Conservation (phyloP, 2,888 invertebrate genomes). For the Euzophera pinguis region DNA sequence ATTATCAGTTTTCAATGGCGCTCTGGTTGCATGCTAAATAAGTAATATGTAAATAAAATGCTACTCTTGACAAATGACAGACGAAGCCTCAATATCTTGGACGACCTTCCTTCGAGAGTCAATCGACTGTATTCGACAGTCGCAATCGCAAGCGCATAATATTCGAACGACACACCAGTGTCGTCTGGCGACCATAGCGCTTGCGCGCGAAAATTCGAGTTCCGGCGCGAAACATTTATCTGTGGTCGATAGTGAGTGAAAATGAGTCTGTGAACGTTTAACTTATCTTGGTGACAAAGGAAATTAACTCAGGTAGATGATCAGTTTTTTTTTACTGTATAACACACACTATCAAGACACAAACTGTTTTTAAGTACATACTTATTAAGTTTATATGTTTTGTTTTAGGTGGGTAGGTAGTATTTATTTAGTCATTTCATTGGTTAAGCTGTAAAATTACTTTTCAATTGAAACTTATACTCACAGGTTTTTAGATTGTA, state of each 20-base stretch:
- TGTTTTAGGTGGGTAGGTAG: too few species aligned
- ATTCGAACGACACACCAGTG: neutral
- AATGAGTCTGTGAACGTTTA: neutral
- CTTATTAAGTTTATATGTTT: too few species aligned
- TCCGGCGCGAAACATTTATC: slow-evolving; percentile 1
- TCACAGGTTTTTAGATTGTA: too few species aligned
- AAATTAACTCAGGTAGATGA: neutral
- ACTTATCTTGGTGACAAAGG: neutral
- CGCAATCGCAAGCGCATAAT: neutral
- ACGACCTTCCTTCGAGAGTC: neutral
- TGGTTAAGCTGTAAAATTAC: too few species aligned
- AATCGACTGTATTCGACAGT: neutral
- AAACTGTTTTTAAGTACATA: too few species aligned
- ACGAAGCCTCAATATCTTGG: slow-evolving; percentile 1
- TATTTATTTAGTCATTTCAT: too few species aligned
- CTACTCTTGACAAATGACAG: neutral
- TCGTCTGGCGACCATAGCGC: neutral
- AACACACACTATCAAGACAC: too few species aligned
- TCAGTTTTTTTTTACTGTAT: neutral
- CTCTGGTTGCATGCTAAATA: slow-evolving; percentile 4
- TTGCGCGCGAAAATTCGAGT: neutral
- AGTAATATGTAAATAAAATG: too few species aligned
- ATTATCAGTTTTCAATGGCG: slow-evolving; percentile 1
- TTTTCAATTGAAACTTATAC: too few species aligned
- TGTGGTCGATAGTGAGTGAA: neutral